phyloP scores from a whole-genome alignment of 2,888 invertebrate genomes.

The Metacarcinus magister region DNA sequence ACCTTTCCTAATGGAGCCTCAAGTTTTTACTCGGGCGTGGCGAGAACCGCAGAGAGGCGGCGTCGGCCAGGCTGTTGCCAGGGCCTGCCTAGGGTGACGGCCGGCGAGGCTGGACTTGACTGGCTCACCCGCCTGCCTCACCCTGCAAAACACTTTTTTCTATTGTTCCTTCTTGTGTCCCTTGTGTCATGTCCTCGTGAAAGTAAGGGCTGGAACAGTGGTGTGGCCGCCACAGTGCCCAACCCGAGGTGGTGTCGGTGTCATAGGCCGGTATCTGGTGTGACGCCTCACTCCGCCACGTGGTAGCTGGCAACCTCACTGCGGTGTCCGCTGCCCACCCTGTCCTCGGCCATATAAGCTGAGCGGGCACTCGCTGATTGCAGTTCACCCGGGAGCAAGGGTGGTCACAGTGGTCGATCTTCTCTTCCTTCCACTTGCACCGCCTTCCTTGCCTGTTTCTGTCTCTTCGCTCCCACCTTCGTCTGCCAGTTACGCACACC shows the following conservation, averaged over 20 bases:
- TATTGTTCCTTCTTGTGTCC: not conserved
- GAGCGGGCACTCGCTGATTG: not conserved
- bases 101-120: not conserved
- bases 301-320: not conserved
- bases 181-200: not conserved
- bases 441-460: not conserved
- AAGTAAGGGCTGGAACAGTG: not conserved
- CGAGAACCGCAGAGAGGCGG: not conserved
- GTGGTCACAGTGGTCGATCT: conserved; percentile 47
- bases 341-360: not conserved
- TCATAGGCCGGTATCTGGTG: not conserved
- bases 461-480: not conserved
- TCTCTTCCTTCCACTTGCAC: not conserved
- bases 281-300: not conserved
- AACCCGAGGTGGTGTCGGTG: no score
- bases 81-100: not conserved
- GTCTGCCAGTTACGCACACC: conserved; percentile 49
- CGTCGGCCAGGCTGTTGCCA: conserved; percentile 35
- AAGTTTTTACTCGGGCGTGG: not conserved
- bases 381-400: conserved; percentile 76
- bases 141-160: not conserved
- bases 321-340: conserved; percentile 1
- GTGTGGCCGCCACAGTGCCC: not conserved
- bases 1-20: not conserved
- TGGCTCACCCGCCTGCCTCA: not conserved